Conservation (phyloP, 1,140 invertebrate species). For the Psilanteris sp. region DNA sequence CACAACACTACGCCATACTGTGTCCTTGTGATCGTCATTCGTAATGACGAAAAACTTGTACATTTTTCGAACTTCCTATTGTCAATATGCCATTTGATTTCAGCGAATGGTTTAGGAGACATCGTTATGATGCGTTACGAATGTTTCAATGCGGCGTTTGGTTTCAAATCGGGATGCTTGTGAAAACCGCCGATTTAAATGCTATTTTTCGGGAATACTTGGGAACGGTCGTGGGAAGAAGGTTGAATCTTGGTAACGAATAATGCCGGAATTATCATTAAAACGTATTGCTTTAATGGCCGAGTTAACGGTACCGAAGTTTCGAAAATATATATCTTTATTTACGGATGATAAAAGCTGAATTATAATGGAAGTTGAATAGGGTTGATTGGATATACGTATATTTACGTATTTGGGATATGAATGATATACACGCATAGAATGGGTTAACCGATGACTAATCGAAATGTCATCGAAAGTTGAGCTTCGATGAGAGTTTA, state of each 20-base stretch:
- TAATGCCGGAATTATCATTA: slow-evolving; percentile 15
- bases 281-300: slow-evolving; percentile 10
- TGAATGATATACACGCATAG: too few species aligned
- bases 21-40: slow-evolving; percentile 9
- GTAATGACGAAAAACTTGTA: too few species aligned
- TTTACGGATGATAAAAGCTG: slow-evolving; percentile 10
- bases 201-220: background rate
- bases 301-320: background rate
- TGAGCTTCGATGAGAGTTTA: too few species aligned
- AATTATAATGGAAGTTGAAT: too few species aligned
- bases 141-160: slow-evolving; percentile 40
- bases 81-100: background rate
- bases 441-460: too few species aligned
- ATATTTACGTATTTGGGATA: too few species aligned
- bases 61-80: too few species aligned
- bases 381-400: too few species aligned
- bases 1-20: slow-evolving; percentile 19
- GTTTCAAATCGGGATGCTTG: slow-evolving; percentile 9
- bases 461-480: too few species aligned
- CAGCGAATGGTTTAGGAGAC: background rate
- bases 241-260: background rate
- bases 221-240: slow-evolving; percentile 20
- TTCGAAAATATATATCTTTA: slow-evolving; percentile 5
- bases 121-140: slow-evolving; percentile 47
- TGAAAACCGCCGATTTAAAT: background rate